Evolutionary conservation across 2,113 vertebrate species (phyloP), one percentile per base, ranked within the genome.

Genomic region (Phocoena phocoena): DNA sequence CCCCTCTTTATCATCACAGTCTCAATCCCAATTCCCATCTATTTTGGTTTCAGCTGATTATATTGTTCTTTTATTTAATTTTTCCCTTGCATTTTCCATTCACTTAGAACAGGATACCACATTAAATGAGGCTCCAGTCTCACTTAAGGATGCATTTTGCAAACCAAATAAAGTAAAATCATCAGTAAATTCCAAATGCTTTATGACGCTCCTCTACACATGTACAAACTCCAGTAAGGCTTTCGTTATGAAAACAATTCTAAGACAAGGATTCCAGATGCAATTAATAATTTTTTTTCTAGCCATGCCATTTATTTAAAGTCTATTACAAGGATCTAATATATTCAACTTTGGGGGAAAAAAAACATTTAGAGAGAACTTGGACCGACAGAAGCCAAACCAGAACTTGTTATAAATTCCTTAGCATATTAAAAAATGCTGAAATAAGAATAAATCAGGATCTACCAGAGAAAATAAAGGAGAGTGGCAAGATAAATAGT

Each of bases 131-230:
- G 94, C 97, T 98, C 91, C 76, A 97, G 96, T 79, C 93, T 98
- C 95, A 97, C 90, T 96, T 95, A 98, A 96, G 87, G 96, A 93
- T 98, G 96, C 74, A 95, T 93, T 98, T 98, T 94, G 94, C 97
- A 98, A 98, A 98, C 97, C 96, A 98, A 98, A 98, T 98, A 98
- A 98, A 98, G 93, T 91, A 98, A 98, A 98, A 98, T 98, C 98
- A 98, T 98, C 98, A 98, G 97, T 98, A 98, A 99, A 97, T 98
- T 93, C 96, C 96, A 97, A 97, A 98, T 96, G 95, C 67, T 98
- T 98, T 98, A 98, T 96, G 98, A 98, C 96, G 98, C 97, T 95
- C 89, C 92, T 97, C 98, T 97, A 98, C 97, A 98, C 97, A 98
- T 86, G 85, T 96, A 96, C 93, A 97, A 97, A 98, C 97, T 95